Percentiles rank a stretch among this genome's conserved stretches.
These are phyloP conservation scores for Pomatostomus ruficeps DNA, from an alignment of 2,113 vertebrate genomes.

Conservation along the genomic window DNA sequence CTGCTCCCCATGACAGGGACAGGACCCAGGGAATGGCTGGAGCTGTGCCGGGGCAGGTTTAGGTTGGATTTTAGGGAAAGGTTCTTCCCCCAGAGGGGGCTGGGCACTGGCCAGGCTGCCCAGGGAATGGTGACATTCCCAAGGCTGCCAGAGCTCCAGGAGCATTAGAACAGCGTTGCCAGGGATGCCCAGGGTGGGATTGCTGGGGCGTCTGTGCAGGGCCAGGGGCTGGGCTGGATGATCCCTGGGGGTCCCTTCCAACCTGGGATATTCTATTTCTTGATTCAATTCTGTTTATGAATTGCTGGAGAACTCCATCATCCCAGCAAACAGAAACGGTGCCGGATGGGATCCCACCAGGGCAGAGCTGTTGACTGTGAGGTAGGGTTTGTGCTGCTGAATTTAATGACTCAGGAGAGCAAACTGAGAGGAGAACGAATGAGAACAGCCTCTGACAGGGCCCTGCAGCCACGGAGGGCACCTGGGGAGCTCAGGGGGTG, in stretches of 20 bases:
- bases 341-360: neutral
- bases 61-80: fast-evolving
- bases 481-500: neutral
- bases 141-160: neutral
- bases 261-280: neutral
- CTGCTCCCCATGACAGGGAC: neutral
- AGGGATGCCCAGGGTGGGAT: neutral
- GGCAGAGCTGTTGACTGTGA: neutral
- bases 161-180: fast-evolving
- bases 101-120: neutral
- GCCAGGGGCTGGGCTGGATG: neutral
- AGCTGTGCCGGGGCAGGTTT: fast-evolving
- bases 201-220: neutral
- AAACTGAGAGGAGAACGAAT: neutral
- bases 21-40: fast-evolving
- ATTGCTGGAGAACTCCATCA: neutral
- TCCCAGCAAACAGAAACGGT: neutral
- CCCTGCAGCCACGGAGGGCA: neutral
- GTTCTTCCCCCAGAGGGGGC: neutral
- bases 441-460: fast-evolving
- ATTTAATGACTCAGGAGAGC: no score
- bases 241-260: neutral
- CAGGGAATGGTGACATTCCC: neutral
- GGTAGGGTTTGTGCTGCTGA: neutral
- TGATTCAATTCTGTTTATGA: neutral